phyloP scores from a whole-genome alignment of 2,797 vertebrate species.

The Crocodylus rhombifer region DNA sequence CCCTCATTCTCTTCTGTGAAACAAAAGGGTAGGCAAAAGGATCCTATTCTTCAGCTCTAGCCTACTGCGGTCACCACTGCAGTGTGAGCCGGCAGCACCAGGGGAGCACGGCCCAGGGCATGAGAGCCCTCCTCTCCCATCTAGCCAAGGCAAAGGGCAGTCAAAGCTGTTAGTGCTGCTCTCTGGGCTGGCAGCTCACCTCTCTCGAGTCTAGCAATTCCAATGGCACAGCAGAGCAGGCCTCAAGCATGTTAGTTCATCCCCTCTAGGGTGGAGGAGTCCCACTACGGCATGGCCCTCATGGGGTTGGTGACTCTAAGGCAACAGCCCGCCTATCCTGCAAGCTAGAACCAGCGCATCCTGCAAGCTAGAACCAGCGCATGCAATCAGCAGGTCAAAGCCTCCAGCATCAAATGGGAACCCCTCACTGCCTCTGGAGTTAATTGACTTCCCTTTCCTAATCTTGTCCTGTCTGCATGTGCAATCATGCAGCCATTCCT shows the following conservation, averaged over 20 bases:
- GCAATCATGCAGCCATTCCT: conserved; percentile 15
- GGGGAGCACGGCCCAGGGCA: neutral
- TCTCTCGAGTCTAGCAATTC: neutral
- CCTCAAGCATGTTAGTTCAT: too few relatives aligned
- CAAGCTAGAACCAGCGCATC: neutral
- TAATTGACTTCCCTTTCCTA: neutral
- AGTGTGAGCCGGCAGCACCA: neutral
- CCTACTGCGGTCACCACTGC: neutral
- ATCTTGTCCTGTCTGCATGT: neutral
- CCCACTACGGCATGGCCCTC: too few relatives aligned
- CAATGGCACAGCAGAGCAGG: neutral
- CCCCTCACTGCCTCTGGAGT: fast-evolving
- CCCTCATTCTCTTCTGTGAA: too few relatives aligned
- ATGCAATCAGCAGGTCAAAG: fast-evolving
- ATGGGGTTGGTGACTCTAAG: neutral
- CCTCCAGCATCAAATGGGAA: neutral
- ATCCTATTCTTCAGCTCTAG: neutral
- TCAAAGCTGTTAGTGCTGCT: neutral
- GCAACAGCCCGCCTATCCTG: fast-evolving
- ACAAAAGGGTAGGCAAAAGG: neutral
- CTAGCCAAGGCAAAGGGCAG: neutral
- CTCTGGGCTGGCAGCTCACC: neutral
- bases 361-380: fast-evolving
- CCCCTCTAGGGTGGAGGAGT: too few relatives aligned
- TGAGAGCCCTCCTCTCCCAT: neutral